Base-by-base conservation (phyloP, 2,113 vertebrate genomes). In the Thamnaconus septentrionalis region DNA sequence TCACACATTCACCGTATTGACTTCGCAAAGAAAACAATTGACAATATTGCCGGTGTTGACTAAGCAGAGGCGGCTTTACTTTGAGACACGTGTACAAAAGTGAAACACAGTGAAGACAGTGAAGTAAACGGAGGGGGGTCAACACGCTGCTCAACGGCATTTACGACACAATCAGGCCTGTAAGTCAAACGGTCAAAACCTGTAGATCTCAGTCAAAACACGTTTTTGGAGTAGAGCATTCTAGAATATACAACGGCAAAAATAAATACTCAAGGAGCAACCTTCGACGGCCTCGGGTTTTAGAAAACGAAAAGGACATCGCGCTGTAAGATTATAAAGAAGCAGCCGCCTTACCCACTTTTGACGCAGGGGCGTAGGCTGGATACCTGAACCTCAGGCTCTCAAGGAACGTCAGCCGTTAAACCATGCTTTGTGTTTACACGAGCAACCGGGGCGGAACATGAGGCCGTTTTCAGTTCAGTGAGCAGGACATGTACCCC, bases 301-400 rank as follows among this genome's bases (percentile, higher is more conserved):
- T 4, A 10, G 48, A 4, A 11, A 11, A n/a, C 48, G 9, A 39
- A 10, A 10, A 9, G 8, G 41, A 5, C 10, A 53, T 43, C 3
- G 45, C 39, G 4, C 1, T 53, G 48, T 5, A 4, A 43, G 12
- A 40, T 1, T 6, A 68, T 6, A 56, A 54, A 61, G 43, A 45
- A 53, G 52, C 42, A 73, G 48, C 18, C 18, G 18, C 61, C 58
- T 50, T 62, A 52, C 69, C 69, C 61, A 61, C 73, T 66, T 7
- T 63, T 71, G 69, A 63, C 75, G 63, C 85, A 88, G 83, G 86
- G 88, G 83, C 86, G 85, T 82, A 75, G 60, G 71, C 82, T 79
- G 51, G 66, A 80, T 82, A 87, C 81, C 85, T 89, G 79, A 61
- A 63, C 56, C 70, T 54, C 53, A 10, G 41, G 60, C 18, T 79